Conservation (phyloP, 2,797 vertebrate species). For the Sebastiscus tertius region DNA sequence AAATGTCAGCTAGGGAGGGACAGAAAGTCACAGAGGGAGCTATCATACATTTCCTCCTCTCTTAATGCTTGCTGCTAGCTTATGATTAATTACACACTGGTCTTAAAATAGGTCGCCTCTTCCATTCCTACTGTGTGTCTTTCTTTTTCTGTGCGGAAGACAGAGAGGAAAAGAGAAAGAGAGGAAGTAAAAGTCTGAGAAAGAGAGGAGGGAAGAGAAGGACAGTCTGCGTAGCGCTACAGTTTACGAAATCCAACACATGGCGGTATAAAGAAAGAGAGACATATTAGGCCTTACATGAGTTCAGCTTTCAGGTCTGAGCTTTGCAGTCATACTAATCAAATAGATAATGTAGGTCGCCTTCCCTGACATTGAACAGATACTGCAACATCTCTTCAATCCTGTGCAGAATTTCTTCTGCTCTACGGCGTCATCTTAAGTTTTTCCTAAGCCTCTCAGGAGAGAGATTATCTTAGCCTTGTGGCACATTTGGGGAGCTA, state of each 20-base stretch:
- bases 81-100: slow-evolving; percentile 82
- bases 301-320: slow-evolving; percentile 25
- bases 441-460: slow-evolving; percentile 39
- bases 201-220: neutral
- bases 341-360: slow-evolving; percentile 21
- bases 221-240: neutral
- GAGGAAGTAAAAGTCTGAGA: neutral
- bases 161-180: slow-evolving; percentile 18
- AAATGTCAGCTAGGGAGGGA: slow-evolving; percentile 50
- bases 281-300: neutral
- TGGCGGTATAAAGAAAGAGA: neutral
- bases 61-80: slow-evolving; percentile 67
- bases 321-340: neutral
- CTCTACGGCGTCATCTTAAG: slow-evolving; percentile 47
- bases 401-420: slow-evolving; percentile 5
- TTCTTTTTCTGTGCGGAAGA: slow-evolving; percentile 30
- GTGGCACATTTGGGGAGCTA: slow-evolving; percentile 47
- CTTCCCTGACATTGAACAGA: slow-evolving; percentile 9
- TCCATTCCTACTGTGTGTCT: slow-evolving; percentile 48
- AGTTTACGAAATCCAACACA: neutral
- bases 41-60: slow-evolving; percentile 63
- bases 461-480: slow-evolving; percentile 56
- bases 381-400: neutral
- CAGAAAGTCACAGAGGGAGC: slow-evolving; percentile 61
- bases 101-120: slow-evolving; percentile 79